Percentiles rank a stretch among this genome's conserved stretches.
Evolutionary conservation across 2,797 vertebrate species (phyloP).

Genomic region (Pantherophis vulpinus): DNA sequence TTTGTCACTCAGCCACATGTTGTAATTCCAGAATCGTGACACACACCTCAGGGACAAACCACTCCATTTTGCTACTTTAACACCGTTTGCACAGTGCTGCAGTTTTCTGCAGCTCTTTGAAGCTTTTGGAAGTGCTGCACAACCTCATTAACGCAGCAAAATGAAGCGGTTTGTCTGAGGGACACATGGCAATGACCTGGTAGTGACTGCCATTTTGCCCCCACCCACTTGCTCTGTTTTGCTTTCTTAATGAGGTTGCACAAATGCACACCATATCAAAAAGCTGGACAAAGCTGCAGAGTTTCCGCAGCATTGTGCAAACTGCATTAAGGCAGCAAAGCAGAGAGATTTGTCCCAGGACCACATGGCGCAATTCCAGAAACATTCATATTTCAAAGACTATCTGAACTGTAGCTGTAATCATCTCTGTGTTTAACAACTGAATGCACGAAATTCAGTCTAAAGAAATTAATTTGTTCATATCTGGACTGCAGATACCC

Average conservation of each 20-base stretch:
- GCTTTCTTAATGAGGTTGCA: neutral
- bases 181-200: neutral
- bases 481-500: neutral
- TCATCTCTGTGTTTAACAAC: neutral
- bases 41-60: neutral
- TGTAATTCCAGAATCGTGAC: neutral
- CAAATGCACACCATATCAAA: neutral
- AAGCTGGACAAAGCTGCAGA: neutral
- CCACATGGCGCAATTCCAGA: too few relatives aligned
- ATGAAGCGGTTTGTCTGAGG: neutral
- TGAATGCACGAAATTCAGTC: neutral
- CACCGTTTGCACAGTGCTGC: neutral
- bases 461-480: neutral
- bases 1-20: neutral
- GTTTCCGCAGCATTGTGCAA: neutral
- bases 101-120: neutral
- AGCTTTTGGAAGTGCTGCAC: neutral
- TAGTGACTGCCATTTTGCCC: too few relatives aligned
- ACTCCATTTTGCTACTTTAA: neutral
- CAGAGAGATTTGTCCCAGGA: too few relatives aligned
- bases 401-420: neutral
- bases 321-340: neutral
- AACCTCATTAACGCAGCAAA: neutral
- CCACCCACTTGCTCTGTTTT: neutral
- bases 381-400: too few relatives aligned